Conservation (phyloP, 1,140 invertebrate genomes). For the Eriocheir sinensis region DNA sequence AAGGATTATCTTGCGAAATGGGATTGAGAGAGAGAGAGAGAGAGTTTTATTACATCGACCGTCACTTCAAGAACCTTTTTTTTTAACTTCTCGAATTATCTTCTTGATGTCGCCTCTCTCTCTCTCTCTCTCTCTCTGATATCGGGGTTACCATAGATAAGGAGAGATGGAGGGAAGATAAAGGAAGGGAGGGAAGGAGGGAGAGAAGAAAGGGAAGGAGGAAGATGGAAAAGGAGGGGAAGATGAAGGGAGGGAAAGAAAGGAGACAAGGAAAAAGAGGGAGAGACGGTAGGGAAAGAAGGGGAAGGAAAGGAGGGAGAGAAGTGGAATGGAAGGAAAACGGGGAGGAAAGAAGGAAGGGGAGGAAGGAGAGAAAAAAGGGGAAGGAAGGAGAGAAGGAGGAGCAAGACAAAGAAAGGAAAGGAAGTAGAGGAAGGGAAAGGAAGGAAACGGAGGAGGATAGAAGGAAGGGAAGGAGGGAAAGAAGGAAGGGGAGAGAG, state of each 20-base stretch:
- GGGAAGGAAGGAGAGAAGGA: not conserved
- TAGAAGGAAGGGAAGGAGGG: not conserved
- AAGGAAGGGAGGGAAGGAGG: not conserved
- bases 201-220: not conserved
- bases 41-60: too few relatives aligned
- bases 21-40: too few relatives aligned
- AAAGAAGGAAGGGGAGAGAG: too few relatives aligned
- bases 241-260: not conserved
- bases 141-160: too few relatives aligned
- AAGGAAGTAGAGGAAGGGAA: not conserved
- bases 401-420: not conserved
- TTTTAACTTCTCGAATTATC: too few relatives aligned
- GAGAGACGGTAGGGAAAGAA: not conserved
- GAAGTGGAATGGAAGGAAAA: not conserved
- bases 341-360: not conserved
- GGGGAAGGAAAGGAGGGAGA: not conserved
- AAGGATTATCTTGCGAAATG: too few relatives aligned
- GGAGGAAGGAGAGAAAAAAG: not conserved
- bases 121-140: too few relatives aligned
- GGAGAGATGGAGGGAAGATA: not conserved
- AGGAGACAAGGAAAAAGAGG: not conserved
- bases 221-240: slow-evolving; percentile 1
- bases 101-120: too few relatives aligned
- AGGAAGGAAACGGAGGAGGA: not conserved
- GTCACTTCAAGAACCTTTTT: too few relatives aligned